Evolutionary conservation across 2,113 vertebrate genomes (phyloP).

Genomic region (Caranx ignobilis): DNA sequence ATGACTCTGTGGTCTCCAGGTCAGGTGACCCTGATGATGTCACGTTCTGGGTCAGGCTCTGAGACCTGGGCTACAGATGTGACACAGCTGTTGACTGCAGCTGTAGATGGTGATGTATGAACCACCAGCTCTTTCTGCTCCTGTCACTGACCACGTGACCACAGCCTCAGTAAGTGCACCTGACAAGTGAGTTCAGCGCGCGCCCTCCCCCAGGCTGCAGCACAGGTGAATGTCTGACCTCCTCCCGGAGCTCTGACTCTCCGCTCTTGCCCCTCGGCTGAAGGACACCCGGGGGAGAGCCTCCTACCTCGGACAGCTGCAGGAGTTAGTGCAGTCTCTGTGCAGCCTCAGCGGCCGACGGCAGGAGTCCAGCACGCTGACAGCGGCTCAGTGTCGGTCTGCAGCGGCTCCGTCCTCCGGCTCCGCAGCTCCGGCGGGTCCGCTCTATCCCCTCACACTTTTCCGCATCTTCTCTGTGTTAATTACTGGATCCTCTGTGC

Average conservation of each 20-base stretch:
- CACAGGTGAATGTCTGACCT: too few species aligned
- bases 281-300: background rate
- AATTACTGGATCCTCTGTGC: constrained; percentile 4
- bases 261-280: background rate
- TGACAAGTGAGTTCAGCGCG: too few species aligned
- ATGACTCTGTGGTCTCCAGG: too few species aligned
- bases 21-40: too few species aligned
- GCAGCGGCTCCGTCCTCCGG: background rate
- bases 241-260: too few species aligned
- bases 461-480: constrained; percentile 29
- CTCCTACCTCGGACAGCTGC: constrained; percentile 78
- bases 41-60: too few species aligned
- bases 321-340: constrained; percentile 52
- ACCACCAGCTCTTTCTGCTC: too few species aligned
- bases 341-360: background rate
- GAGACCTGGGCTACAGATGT: too few species aligned
- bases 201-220: too few species aligned
- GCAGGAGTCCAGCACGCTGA: background rate
- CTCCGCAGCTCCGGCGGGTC: background rate
- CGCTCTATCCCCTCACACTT: constrained; percentile 21
- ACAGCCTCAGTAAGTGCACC: too few species aligned
- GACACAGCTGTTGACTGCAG: background rate
- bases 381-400: background rate
- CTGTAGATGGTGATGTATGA: too few species aligned
- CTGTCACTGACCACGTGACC: too few species aligned